Evolutionary conservation across 2,797 vertebrate genomes (phyloP), one percentile per base, ranked within the genome.

Genomic region (Premnoplex brunnescens): DNA sequence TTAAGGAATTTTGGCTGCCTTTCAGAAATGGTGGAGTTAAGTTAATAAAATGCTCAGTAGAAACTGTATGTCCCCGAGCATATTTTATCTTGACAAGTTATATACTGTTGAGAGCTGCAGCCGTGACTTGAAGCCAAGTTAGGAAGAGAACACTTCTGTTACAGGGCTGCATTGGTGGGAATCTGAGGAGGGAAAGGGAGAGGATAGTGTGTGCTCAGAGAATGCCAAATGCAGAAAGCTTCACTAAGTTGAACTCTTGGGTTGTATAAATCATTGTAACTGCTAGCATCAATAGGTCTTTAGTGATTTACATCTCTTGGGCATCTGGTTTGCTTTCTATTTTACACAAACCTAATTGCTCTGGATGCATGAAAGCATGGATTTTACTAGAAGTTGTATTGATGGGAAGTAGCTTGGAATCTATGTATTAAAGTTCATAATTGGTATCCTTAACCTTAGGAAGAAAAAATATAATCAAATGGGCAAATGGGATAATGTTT

Each of bases 1-100:
- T 88, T 95, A 71, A 97, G 85, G 95, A 97, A 96, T 97, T 93
- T 98, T 98, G 98, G 95, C 97, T 93, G 91, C 44, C 52, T 97
- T 96, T 96, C 95, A 97, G 89, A 96, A 97, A 94, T 91, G 81
- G 94, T 69, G 79, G 94, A 96, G 88, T 96, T 97, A 96, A 96
- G 93, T 97, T 95, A 97, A 95, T 93, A 95, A 97, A 98, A 97
- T 88, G 90, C 95, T 97, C 88, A 66, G 88, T 52, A 91, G 94
- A 97, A 96, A 96, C 94, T 97, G 93, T 86, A 84, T 96, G 96
- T 97, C 97, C 94, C 95, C 88, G 95, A 85, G 96, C 77, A 91
- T 95, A 95, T 97, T 98, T 98, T 94, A 97, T 96, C 91, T 94
- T 96, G 97, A 96, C 96, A 94, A 91, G 91, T 95, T 93, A 85